Conservation (phyloP, 2,113 vertebrate species). For the Eclectus roratus region DNA sequence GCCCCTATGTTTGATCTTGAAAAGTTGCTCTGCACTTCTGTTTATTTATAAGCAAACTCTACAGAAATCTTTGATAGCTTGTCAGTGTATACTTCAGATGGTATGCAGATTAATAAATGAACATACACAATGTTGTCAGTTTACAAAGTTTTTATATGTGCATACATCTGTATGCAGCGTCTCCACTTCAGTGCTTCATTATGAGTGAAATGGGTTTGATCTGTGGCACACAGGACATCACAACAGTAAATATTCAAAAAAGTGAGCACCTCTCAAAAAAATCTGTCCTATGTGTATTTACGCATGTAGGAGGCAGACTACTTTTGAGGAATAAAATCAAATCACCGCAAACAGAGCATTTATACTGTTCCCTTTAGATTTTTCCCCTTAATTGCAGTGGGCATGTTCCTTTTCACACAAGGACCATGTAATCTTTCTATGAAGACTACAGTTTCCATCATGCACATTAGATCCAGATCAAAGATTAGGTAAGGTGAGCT, state of each 20-base stretch:
- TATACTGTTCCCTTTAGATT: background rate
- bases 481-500: background rate
- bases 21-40: background rate
- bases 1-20: background rate
- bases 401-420: background rate
- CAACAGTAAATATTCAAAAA: background rate
- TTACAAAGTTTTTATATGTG: background rate
- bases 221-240: background rate
- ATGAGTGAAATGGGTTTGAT: background rate
- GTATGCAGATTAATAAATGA: background rate
- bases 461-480: background rate
- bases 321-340: accelerated
- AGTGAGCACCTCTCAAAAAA: background rate
- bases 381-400: background rate
- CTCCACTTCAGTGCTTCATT: background rate
- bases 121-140: background rate
- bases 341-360: background rate
- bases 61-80: background rate
- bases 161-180: background rate
- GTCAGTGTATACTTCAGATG: background rate
- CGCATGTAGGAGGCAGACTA: background rate
- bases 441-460: background rate
- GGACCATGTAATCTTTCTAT: background rate
- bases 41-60: background rate
- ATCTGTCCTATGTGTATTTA: background rate